A percentile compares a stretch with the other conserved stretches of the same genome.
Evolutionary conservation across 2,113 vertebrate genomes (phyloP).

Genomic region (Lampris incognitus): DNA sequence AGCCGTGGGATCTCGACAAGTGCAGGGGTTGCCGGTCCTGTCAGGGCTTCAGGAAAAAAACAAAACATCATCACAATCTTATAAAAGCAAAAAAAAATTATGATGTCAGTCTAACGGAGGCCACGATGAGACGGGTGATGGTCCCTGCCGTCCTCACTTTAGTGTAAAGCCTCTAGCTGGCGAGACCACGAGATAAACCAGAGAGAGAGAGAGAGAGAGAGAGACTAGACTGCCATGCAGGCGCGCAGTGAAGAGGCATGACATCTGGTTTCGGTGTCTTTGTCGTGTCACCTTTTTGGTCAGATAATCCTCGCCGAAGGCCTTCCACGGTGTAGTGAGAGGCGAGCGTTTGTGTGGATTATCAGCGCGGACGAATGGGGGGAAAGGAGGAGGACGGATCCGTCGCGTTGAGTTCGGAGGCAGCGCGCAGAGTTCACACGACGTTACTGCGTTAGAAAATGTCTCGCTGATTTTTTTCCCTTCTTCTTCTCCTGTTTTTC

Average conservation of each 20-base stretch:
- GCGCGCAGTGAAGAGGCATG: constrained; percentile 62
- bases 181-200: constrained; percentile 39
- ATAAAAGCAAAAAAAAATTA: constrained; percentile 28
- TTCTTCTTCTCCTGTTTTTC: constrained; percentile 41
- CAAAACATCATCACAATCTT: constrained; percentile 33
- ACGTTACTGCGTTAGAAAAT: constrained; percentile 69
- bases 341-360: constrained; percentile 61
- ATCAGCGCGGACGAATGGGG: constrained; percentile 61
- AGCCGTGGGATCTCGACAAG: constrained; percentile 44
- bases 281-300: constrained; percentile 46
- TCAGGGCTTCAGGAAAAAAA: constrained; percentile 38
- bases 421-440: constrained; percentile 55
- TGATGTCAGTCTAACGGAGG: constrained; percentile 21
- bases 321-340: constrained; percentile 27
- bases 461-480: constrained; percentile 30
- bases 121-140: constrained; percentile 40
- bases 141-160: constrained; percentile 5
- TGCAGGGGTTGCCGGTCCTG: constrained; percentile 17
- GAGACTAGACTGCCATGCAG: constrained; percentile 52
- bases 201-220: constrained; percentile 46
- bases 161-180: constrained; percentile 23
- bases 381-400: constrained; percentile 57
- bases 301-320: constrained; percentile 29
- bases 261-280: constrained; percentile 69
- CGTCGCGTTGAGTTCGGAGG: constrained; percentile 69